Base-by-base conservation (phyloP, 2,113 vertebrate genomes). In the Pseudonaja textilis region DNA sequence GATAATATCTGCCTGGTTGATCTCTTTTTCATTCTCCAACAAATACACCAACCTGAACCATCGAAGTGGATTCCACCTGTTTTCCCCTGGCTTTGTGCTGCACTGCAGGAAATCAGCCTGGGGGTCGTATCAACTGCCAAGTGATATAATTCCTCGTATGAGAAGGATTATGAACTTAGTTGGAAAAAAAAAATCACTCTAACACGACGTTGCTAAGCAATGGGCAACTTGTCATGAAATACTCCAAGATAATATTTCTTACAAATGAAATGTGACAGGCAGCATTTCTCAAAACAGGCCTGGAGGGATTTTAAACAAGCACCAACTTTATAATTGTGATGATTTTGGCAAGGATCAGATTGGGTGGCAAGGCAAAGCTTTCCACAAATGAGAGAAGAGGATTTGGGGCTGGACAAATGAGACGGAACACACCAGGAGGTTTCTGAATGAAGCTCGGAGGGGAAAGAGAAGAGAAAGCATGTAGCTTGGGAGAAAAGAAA, bases 181-280 rank as follows among this genome's bases (percentile, higher is more conserved):
- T 95, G 95, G n/a, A n/a, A 6, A 34, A 26, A 34, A 93, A 95
- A 87, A 96, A 95, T 95, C 91, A 93, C 89, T 90, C 85, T 4
- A 10, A 0, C 91, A 89, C 42, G 92, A 93, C 74, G 96, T 96
- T 97, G 96, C 95, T 97, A 96, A 96, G 96, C 95, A 94, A 96
- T 96, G 45, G 81, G n/a, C 34, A 87, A 42, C 59, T 69, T 85
- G 92, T 25, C 90, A 42, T 88, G 26, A 85, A 85, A 92, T 92
- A 93, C 91, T 89, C 81, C 1, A 0, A 92, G 92, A 88, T 91
- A 95, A 93, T 0, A 0, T 26, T 94, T 47, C 85, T 74, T 54
- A 52, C 0, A 18, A 45, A 57, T 57, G 91, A 94, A 92, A 91
- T 91, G 1, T 26, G 0, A 86, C 47, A 39, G 85, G 54, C 25